Evolutionary conservation across 2,113 vertebrate genomes (phyloP), one percentile per base, ranked within the genome.

Genomic region (Microtus pennsylvanicus): DNA sequence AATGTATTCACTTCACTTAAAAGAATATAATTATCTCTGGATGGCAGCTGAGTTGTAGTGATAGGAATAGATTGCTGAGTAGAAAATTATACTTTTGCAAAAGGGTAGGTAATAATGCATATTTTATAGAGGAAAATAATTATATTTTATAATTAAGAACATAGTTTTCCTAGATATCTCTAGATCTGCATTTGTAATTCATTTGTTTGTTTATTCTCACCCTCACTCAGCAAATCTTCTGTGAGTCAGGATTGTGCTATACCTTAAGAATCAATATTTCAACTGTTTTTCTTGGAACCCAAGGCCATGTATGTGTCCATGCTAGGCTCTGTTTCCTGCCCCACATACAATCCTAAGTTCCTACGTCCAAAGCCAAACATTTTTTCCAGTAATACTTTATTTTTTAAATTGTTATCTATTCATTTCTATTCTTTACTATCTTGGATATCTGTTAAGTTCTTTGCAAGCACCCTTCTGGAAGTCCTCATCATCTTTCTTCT

Each of bases 121-220:
- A 72, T 78, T 93, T 81, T 61, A 47, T 75, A 75, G 10, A 93
- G 11, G 5, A 78, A 78, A 33, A 52, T 78, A 47, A 30, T 47
- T 77, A 50, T 50, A 47, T 75, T 52, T 28, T 83, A 55, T 85
- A 70, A 89, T 83, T 95, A 95, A 81, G 30, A 93, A 69, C 24
- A 74, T 52, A 52, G 69, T 92, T 75, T 38, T 94, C 14, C 19
- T 77, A 90, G 69, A 21, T 89, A 8, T 90, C 28, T 95, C 11
- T 47, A 75, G 12, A 88, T 63, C 61, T 85, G 4, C 26, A 65
- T 94, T 92, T 97, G 80, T 55, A 22, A 87, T 82, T 77, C 1
- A 87, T 91, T 81, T 4, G 35, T 90, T 90, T 47, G 24, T 94
- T 87, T 38, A 61, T 87, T 92, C 35, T 74, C 50, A 91, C 94